phyloP scores from a whole-genome alignment of 2,797 vertebrate genomes.

The Remorina albescens region DNA sequence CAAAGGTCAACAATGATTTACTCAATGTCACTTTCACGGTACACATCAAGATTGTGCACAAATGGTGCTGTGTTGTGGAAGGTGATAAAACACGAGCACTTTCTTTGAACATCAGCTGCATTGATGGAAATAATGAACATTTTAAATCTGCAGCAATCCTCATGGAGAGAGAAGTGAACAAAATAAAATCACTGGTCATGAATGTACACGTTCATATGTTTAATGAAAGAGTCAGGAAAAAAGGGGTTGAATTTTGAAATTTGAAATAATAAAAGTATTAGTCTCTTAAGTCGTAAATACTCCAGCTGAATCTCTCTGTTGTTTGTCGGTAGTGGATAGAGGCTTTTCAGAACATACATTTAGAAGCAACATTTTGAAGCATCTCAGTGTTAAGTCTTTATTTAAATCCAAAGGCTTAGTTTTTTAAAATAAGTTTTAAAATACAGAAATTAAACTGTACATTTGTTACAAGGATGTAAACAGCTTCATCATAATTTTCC shows the following conservation, averaged over 20 bases:
- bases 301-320: no score
- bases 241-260: neutral
- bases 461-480: no score
- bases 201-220: neutral
- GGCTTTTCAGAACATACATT: neutral
- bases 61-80: neutral
- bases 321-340: neutral
- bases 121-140: conserved; percentile 26
- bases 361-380: no score
- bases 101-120: conserved; percentile 1
- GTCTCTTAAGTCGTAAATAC: neutral
- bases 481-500: no score
- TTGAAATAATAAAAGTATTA: neutral
- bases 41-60: conserved; percentile 29
- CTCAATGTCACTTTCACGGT: conserved; percentile 33
- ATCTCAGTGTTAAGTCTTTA: neutral
- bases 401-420: neutral
- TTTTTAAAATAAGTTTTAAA: no score
- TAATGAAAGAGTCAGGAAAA: neutral
- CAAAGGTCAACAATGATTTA: conserved; percentile 53
- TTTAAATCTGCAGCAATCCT: neutral
- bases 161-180: neutral
- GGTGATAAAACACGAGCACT: neutral
- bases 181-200: neutral
- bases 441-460: no score